phyloP scores from a whole-genome alignment of 1,140 invertebrate genomes.

The Spodoptera frugiperda region DNA sequence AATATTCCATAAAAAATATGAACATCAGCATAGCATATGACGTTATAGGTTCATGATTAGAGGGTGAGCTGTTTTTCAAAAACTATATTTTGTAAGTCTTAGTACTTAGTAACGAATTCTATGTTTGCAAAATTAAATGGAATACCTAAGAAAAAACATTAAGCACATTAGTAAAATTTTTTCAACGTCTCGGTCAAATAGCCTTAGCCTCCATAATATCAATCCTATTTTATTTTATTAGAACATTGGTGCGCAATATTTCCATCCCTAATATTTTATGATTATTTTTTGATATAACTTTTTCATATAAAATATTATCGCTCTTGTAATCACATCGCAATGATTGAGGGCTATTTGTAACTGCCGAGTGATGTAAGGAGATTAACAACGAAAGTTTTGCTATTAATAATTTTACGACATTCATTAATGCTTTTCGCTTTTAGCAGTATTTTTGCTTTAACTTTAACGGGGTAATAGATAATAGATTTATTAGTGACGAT shows the following conservation, averaged over 20 bases:
- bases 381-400: constrained; percentile 32
- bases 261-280: constrained; percentile 26
- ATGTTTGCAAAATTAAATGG: neutral
- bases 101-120: no score
- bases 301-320: constrained; percentile 45
- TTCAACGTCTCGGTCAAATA: constrained; percentile 11
- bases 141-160: neutral
- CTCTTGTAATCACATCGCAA: constrained; percentile 25
- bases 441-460: constrained; percentile 40
- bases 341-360: constrained; percentile 35
- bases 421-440: constrained; percentile 36
- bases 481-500: constrained; percentile 36
- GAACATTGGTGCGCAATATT: constrained; percentile 30
- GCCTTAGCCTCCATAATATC: constrained; percentile 20
- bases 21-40: no score
- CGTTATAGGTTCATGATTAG: no score
- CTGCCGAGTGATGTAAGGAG: constrained; percentile 23
- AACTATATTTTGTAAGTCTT: no score
- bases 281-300: constrained; percentile 44
- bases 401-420: constrained; percentile 39
- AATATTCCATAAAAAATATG: no score
- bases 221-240: constrained; percentile 25
- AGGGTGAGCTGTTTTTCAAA: no score
- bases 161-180: neutral
- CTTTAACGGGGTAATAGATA: constrained; percentile 18